Conservation (phyloP, 1,140 invertebrate genomes). For the Dendrolimus punctatus region DNA sequence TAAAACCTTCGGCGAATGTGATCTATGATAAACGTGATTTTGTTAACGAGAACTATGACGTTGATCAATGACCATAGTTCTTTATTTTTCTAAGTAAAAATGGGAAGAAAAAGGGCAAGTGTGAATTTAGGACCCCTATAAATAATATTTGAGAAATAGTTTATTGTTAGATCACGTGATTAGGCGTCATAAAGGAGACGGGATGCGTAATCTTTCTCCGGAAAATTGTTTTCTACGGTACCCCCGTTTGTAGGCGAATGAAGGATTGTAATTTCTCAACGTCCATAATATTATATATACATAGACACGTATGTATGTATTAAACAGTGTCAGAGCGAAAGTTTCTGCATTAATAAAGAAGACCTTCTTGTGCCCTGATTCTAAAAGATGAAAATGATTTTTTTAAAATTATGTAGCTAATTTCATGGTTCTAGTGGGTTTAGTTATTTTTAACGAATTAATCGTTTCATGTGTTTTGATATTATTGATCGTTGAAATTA, state of each 20-base stretch:
- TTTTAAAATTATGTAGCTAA: too few species aligned
- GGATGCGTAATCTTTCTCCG: slow-evolving; percentile 47
- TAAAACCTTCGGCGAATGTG: slow-evolving; percentile 65
- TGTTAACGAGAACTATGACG: slow-evolving; percentile 51
- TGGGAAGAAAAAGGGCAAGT: slow-evolving; percentile 51
- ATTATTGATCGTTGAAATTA: too few species aligned
- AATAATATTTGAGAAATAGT: slow-evolving; percentile 65
- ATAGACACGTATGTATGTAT: too few species aligned
- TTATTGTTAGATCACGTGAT: slow-evolving; percentile 67
- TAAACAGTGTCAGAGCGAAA: too few species aligned
- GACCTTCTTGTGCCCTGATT: too few species aligned
- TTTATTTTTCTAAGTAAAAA: slow-evolving; percentile 49
- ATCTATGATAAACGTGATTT: slow-evolving; percentile 68
- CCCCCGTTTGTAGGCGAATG: slow-evolving; percentile 37
- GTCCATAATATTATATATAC: slow-evolving; percentile 1
- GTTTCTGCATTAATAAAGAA: too few species aligned
- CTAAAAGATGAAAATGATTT: too few species aligned
- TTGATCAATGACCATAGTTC: slow-evolving; percentile 51
- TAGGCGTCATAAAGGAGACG: slow-evolving; percentile 53
- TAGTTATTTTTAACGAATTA: too few species aligned
- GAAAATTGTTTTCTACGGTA: slow-evolving; percentile 56
- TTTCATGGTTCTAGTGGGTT: too few species aligned
- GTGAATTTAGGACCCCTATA: slow-evolving; percentile 45
- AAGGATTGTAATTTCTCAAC: slow-evolving; percentile 42
- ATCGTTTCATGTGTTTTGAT: too few species aligned